Evolutionary conservation across 1,140 invertebrate species (phyloP).

Genomic region (Camponotus pennsylvanicus): DNA sequence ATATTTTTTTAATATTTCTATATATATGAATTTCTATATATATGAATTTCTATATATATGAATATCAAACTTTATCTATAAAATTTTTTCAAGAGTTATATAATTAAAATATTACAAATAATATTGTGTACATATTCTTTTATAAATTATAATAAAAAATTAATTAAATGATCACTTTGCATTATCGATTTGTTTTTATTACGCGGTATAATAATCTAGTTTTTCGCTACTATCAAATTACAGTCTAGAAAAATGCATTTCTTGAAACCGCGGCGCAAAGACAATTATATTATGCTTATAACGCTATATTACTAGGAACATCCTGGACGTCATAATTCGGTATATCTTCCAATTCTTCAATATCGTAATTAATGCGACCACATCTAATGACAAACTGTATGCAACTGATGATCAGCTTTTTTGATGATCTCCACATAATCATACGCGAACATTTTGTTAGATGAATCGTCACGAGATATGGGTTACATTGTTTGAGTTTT

Average conservation of each 20-base stretch:
- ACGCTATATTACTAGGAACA: constrained; percentile 71
- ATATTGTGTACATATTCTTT: not conserved
- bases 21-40: too few relatives aligned
- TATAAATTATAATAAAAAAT: constrained; percentile 3
- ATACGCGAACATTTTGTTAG: constrained; percentile 75
- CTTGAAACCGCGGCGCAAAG: not conserved
- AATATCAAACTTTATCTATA: not conserved
- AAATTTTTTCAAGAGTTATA: not conserved
- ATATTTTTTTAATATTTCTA: not conserved
- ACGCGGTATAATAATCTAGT: not conserved
- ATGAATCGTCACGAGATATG: constrained; percentile 28
- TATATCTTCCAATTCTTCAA: constrained; percentile 74
- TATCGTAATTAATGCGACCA: constrained; percentile 62
- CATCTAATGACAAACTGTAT: constrained; percentile 73
- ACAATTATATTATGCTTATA: not conserved
- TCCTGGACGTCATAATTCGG: constrained; percentile 75
- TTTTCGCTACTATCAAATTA: not conserved
- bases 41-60: too few relatives aligned
- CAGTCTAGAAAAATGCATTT: constrained; percentile 7
- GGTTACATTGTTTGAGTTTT: constrained; percentile 40
- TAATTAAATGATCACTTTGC: constrained; percentile 35
- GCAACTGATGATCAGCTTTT: constrained; percentile 74
- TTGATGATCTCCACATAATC: constrained; percentile 81
- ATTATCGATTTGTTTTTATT: not conserved
- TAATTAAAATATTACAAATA: too few relatives aligned